These are phyloP conservation scores for Patiria miniata DNA, from an alignment of 35 echinoderm and acorn worm species.

Conservation along the genomic window DNA sequence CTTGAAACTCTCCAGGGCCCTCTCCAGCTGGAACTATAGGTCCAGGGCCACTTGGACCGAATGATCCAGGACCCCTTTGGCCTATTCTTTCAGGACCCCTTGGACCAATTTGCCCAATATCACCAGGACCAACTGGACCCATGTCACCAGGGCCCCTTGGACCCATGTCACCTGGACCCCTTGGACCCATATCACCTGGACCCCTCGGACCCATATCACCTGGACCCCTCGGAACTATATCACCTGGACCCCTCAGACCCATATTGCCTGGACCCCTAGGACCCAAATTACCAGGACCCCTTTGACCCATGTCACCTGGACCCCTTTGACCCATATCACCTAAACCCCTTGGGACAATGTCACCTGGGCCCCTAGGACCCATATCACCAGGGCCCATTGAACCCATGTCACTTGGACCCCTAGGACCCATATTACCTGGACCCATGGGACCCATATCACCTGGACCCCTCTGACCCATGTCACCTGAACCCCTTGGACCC, in stretches of 20 bases:
- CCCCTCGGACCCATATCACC: slow-evolving; percentile 2
- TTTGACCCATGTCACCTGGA: not conserved
- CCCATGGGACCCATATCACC: not conserved
- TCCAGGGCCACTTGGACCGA: slow-evolving; percentile 17
- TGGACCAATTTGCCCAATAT: slow-evolving; percentile 27
- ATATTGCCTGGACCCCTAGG: not conserved
- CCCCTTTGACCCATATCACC: not conserved
- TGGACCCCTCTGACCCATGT: not conserved
- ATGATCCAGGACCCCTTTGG: not conserved
- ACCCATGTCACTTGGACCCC: not conserved
- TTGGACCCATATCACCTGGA: slow-evolving; percentile 8
- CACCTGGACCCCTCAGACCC: slow-evolving; percentile 14
- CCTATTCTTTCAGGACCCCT: slow-evolving; percentile 25
- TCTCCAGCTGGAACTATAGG: not conserved
- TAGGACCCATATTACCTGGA: not conserved
- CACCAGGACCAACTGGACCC: slow-evolving; percentile 20
- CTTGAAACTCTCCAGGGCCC: not conserved
- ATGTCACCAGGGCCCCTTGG: not conserved
- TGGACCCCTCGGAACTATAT: not conserved
- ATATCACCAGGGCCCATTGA: not conserved
- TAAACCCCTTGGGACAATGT: not conserved
- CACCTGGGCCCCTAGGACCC: not conserved
- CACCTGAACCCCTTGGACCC: not conserved
- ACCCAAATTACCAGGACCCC: not conserved
- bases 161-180: slow-evolving; percentile 13